Evolutionary conservation across 2,888 invertebrate species (phyloP).

Genomic region (Laspeyria flexula): DNA sequence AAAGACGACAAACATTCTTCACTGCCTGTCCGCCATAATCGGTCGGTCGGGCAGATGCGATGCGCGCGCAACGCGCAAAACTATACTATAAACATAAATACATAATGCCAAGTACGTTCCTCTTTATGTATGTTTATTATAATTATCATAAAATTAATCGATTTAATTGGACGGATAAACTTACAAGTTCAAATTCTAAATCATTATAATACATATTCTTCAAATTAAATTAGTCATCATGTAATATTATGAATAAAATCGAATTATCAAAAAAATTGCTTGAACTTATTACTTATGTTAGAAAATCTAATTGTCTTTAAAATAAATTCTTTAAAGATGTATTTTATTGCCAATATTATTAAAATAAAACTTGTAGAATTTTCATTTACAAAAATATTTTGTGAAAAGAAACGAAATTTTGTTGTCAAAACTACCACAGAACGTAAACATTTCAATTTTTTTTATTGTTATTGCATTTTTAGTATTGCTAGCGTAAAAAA

Average conservation of each 20-base stretch:
- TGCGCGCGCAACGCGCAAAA: constrained; percentile 86
- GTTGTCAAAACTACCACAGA: constrained; percentile 39
- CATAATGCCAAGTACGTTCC: constrained; percentile 45
- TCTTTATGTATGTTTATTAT: constrained; percentile 20
- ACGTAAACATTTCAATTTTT: constrained; percentile 39
- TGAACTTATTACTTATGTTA: too few species aligned
- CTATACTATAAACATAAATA: constrained; percentile 81
- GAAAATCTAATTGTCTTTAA: too few species aligned
- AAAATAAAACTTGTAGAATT: too few species aligned
- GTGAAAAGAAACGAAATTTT: constrained; percentile 30
- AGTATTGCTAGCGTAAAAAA: constrained; percentile 14
- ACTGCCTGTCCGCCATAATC: constrained; percentile 85
- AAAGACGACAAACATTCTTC: constrained; percentile 84
- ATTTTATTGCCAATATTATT: too few species aligned
- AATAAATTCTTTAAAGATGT: too few species aligned
- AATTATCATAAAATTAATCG: background rate
- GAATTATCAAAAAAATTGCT: too few species aligned
- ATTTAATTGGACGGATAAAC: too few species aligned
- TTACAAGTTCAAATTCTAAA: too few species aligned
- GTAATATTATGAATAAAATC: too few species aligned
- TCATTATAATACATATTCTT: too few species aligned
- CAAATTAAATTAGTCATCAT: too few species aligned
- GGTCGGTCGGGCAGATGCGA: constrained; percentile 82
- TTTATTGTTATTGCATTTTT: constrained; percentile 11
- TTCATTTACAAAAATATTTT: too few species aligned